Evolutionary conservation across 2,888 invertebrate genomes (phyloP), one percentile per base, ranked within the genome.

Genomic region (Slavum lentiscoides): DNA sequence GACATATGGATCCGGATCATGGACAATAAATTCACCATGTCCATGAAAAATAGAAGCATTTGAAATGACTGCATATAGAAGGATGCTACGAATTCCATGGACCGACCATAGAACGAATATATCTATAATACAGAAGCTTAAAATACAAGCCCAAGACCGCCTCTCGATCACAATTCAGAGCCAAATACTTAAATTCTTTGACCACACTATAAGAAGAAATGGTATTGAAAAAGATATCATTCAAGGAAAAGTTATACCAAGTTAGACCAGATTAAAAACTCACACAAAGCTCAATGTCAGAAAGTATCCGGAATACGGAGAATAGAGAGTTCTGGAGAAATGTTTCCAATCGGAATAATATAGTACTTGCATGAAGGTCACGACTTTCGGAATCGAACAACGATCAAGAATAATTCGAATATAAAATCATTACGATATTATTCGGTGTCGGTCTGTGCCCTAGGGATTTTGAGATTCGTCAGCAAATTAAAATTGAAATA

Each of bases 41-140:
- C n/a, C 21, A 73, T 43, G 15, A 61, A 73, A 17, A 61, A 61
- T 73, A 73, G 23, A 23, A 73, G 23, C 61, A 73, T 73, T 73
- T 17, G 0, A 61, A 73, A 73, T 62, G 23, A 61, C 8, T 73
- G 61, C 61, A 61, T 73, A 43, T 73, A 62, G 61, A 73, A 43
- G 17, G 23, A 73, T 61, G 23, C 17, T 30, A 68, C 49, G 23
- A 73, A 61, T 59, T 23, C 15, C 59, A 58, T 61, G 39, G 43
- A 61, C 61, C 21, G 23, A 73, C 23, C 21, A 73, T 43, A 73
- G 23, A 61, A 73, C n/a, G n/a, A n/a, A n/a, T n/a, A n/a, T n/a
- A n/a, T n/a, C n/a, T n/a, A n/a, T n/a, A n/a, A n/a, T n/a, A 37
- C 43, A 43, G 21, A 0, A 39, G 39, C 39, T 39, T 39, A n/a